phyloP scores from a whole-genome alignment of 2,797 vertebrate species.

The Protosalanx chinensis region DNA sequence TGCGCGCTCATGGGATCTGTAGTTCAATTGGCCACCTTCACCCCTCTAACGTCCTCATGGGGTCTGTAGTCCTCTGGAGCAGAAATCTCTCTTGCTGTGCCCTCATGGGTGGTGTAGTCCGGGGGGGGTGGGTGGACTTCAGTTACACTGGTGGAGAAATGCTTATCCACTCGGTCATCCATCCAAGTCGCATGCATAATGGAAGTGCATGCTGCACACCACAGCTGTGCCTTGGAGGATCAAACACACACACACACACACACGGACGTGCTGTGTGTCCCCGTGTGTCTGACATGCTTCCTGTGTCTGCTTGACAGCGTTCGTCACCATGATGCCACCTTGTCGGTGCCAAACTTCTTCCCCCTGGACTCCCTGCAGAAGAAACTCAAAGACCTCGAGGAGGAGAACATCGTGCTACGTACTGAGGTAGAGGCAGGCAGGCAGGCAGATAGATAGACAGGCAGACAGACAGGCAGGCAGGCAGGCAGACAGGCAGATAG shows the following conservation, averaged over 20 bases:
- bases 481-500: no score
- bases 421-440: slow-evolving; percentile 79
- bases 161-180: slow-evolving; percentile 6
- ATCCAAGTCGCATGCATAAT: not conserved
- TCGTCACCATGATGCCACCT: slow-evolving; percentile 82
- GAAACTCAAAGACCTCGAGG: slow-evolving; percentile 96
- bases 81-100: not conserved
- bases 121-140: not conserved
- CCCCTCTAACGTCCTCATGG: not conserved
- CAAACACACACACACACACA: not conserved
- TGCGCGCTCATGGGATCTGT: not conserved
- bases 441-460: not conserved
- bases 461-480: not conserved
- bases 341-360: slow-evolving; percentile 84
- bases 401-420: slow-evolving; percentile 91
- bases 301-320: slow-evolving; percentile 65
- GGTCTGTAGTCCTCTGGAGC: not conserved
- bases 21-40: not conserved
- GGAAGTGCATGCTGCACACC: not conserved
- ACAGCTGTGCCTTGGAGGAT: not conserved
- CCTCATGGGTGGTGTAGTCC: not conserved
- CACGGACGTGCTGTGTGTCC: not conserved
- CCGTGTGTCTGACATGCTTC: slow-evolving; percentile 1
- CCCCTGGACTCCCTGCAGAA: slow-evolving; percentile 94
- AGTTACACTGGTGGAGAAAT: slow-evolving; percentile 8